phyloP scores from a whole-genome alignment of 2,113 vertebrate species.

The Clarias magur region DNA sequence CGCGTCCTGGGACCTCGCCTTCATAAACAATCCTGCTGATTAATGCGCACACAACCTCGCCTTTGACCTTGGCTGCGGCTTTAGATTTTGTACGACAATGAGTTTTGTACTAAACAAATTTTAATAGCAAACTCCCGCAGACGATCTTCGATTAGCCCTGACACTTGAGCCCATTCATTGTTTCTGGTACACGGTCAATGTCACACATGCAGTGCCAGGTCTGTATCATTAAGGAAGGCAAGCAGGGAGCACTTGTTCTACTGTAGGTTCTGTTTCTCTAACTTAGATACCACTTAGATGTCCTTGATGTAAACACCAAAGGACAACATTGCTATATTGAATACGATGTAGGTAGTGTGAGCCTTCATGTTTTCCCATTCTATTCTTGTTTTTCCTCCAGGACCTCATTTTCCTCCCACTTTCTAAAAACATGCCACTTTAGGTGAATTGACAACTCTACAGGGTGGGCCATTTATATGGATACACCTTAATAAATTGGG shows the following conservation, averaged over 20 bases:
- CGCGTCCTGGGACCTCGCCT: slow-evolving; percentile 47
- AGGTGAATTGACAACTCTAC: not conserved
- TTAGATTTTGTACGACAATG: slow-evolving; percentile 43
- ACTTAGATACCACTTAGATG: not conserved
- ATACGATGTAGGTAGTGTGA: not conserved
- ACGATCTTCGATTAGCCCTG: slow-evolving; percentile 30
- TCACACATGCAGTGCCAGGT: not conserved
- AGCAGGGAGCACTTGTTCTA: not conserved
- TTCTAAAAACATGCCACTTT: not conserved
- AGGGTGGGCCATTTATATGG: no score
- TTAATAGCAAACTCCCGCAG: slow-evolving; percentile 21
- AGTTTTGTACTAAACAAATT: slow-evolving; percentile 49
- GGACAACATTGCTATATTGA: not conserved
- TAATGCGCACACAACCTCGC: slow-evolving; percentile 71
- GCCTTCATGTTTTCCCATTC: not conserved
- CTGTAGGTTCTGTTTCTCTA: not conserved
- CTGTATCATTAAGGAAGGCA: not conserved
- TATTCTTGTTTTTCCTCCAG: not conserved
- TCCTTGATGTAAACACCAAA: not conserved
- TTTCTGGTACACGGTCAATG: slow-evolving; percentile 39
- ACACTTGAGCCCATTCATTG: not conserved
- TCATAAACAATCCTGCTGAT: slow-evolving; percentile 76
- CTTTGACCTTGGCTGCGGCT: slow-evolving; percentile 72
- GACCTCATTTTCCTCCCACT: not conserved
- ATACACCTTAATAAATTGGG: no score